Evolutionary conservation across 2,888 invertebrate genomes (phyloP).

Genomic region (Latrodectus hesperus): DNA sequence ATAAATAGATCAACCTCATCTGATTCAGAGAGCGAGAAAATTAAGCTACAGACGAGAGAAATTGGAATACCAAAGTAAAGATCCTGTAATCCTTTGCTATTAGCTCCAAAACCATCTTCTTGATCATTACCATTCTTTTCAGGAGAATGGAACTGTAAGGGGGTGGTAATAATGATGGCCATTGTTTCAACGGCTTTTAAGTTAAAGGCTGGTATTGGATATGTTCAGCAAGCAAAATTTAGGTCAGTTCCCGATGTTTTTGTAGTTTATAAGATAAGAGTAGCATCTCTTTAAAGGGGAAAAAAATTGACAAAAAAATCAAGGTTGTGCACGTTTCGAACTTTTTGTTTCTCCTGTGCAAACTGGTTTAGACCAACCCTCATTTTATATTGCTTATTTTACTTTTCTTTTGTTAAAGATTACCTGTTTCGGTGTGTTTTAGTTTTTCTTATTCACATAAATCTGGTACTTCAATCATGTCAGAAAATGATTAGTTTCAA

Average conservation of each 20-base stretch:
- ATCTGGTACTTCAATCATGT: no score
- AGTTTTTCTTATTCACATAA: no score
- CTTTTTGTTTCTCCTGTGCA: slow-evolving; percentile 15
- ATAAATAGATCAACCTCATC: slow-evolving; percentile 52
- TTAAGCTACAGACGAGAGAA: slow-evolving; percentile 4
- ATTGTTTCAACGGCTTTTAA: slow-evolving; percentile 56
- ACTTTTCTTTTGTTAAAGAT: neutral
- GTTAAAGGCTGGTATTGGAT: slow-evolving; percentile 19
- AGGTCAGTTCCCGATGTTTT: slow-evolving; percentile 54
- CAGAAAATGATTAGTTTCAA: no score
- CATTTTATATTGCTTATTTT: slow-evolving; percentile 20
- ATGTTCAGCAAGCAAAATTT: slow-evolving; percentile 17
- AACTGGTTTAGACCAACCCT: slow-evolving; percentile 60
- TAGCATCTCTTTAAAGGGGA: slow-evolving; percentile 15
- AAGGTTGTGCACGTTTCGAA: slow-evolving; percentile 47
- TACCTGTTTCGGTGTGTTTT: no score
- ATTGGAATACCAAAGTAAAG: slow-evolving; percentile 34
- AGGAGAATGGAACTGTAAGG: slow-evolving; percentile 27
- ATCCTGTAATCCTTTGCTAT: slow-evolving; percentile 63
- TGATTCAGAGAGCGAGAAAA: slow-evolving; percentile 31
- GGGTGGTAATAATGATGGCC: slow-evolving; percentile 49
- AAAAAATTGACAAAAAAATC: slow-evolving; percentile 52
- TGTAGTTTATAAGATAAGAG: slow-evolving; percentile 53
- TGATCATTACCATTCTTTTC: slow-evolving; percentile 63
- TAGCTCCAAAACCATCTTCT: slow-evolving; percentile 51